Conservation (phyloP, 2,113 vertebrate genomes). For the Rallus limicola region DNA sequence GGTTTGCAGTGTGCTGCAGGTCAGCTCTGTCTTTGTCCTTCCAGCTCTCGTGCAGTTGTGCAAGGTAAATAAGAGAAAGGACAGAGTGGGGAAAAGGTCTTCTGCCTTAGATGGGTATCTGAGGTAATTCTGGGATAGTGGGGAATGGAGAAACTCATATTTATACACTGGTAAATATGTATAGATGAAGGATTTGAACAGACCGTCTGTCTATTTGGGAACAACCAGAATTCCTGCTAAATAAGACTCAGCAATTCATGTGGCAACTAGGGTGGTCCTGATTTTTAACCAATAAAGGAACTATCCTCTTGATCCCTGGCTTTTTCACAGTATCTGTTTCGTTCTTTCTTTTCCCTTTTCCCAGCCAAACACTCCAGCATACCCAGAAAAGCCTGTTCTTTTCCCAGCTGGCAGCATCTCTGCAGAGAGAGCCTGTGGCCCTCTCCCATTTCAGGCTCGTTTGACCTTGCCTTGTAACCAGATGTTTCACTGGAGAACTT, state of each 20-base stretch:
- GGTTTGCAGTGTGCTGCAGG: not conserved
- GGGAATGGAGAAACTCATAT: not conserved
- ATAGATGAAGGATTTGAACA: not conserved
- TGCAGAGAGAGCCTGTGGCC: not conserved
- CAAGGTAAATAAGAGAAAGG: not conserved
- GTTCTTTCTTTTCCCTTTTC: slow-evolving; percentile 20
- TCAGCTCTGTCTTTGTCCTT: not conserved
- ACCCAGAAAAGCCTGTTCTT: slow-evolving; percentile 37
- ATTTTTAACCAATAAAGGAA: not conserved
- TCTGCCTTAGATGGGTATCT: not conserved
- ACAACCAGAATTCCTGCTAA: not conserved
- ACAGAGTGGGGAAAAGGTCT: not conserved
- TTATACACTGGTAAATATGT: not conserved
- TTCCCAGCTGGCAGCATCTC: slow-evolving; percentile 48
- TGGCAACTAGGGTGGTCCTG: slow-evolving; percentile 57
- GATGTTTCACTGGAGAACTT: slow-evolving; percentile 61
- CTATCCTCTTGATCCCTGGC: not conserved
- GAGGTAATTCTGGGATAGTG: not conserved
- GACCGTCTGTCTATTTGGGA: not conserved
- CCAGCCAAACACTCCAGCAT: slow-evolving; percentile 30
- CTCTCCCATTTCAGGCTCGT: not conserved
- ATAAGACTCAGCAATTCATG: not conserved
- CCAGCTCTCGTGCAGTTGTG: not conserved
- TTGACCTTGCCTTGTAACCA: slow-evolving; percentile 58
- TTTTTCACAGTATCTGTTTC: not conserved